Evolutionary conservation across 2,113 vertebrate species (phyloP).

Genomic region (Perca fluviatilis): DNA sequence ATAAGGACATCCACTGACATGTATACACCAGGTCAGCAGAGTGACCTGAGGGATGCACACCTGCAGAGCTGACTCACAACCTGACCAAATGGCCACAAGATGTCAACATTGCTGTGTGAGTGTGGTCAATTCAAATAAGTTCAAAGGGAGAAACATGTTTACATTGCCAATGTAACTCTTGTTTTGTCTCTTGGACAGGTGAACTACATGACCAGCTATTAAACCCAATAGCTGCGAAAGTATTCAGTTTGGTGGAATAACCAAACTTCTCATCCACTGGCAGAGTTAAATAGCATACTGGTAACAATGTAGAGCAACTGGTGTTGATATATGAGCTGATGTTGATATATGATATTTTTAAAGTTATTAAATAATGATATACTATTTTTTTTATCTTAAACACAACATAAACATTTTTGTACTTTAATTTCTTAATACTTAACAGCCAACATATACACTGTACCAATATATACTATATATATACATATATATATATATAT

Average conservation of each 20-base stretch:
- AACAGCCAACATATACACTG: background rate
- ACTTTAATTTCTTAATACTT: background rate
- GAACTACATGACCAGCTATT: background rate
- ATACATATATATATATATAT: background rate
- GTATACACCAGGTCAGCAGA: background rate
- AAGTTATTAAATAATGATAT: no score
- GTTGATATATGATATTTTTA: background rate
- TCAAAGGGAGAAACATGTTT: no score
- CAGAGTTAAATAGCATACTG: background rate
- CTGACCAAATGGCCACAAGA: constrained; percentile 28
- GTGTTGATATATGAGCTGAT: background rate
- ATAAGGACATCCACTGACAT: background rate
- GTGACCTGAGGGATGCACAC: background rate
- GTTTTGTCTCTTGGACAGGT: no score
- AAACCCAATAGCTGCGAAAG: background rate
- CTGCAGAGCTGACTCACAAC: background rate
- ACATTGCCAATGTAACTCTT: no score
- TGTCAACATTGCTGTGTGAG: constrained; percentile 14
- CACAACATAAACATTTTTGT: no score
- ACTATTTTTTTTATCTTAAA: no score
- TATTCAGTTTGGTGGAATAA: background rate
- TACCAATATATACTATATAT: background rate
- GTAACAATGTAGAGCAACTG: background rate
- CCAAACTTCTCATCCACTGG: background rate
- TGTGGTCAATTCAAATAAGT: no score